Evolutionary conservation across 1,140 invertebrate genomes (phyloP).

Genomic region (Polypedilum pembai): DNA sequence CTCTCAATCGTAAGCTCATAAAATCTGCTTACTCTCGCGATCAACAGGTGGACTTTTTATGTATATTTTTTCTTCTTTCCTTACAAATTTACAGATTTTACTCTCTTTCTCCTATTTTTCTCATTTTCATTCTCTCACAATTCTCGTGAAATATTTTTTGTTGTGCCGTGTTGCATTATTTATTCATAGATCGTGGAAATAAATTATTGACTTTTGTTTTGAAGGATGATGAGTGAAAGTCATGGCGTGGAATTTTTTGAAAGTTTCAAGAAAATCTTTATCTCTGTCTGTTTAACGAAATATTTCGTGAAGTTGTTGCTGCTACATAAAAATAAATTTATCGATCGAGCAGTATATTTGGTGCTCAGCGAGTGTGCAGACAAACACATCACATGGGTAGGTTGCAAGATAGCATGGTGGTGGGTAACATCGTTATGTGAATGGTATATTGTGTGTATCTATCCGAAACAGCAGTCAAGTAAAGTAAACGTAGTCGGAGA

Average conservation of each 20-base stretch:
- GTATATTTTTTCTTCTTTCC: neutral
- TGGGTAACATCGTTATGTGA: constrained; percentile 3
- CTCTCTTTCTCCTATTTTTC: neutral
- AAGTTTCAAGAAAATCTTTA: no score
- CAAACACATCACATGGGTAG: neutral
- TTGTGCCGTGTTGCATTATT: no score
- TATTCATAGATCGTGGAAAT: no score
- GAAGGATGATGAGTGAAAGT: no score
- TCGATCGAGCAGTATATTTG: neutral
- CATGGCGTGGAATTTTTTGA: no score
- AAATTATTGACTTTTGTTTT: no score
- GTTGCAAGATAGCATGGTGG: neutral
- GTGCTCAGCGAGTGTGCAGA: constrained; percentile 8
- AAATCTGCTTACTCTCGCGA: constrained; percentile 7
- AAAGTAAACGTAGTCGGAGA: neutral
- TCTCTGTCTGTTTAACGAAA: no score
- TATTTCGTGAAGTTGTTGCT: no score
- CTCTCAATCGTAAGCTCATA: constrained; percentile 21
- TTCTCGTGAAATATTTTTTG: no score
- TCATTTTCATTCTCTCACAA: neutral
- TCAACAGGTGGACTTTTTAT: constrained; percentile 27
- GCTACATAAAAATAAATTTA: neutral
- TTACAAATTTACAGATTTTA: neutral
- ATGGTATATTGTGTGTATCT: constrained; percentile 12
- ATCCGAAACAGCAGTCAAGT: neutral